These are phyloP conservation scores for Limnephilus marmoratus DNA, from an alignment of 2,888 invertebrate species.

Conservation along the genomic window DNA sequence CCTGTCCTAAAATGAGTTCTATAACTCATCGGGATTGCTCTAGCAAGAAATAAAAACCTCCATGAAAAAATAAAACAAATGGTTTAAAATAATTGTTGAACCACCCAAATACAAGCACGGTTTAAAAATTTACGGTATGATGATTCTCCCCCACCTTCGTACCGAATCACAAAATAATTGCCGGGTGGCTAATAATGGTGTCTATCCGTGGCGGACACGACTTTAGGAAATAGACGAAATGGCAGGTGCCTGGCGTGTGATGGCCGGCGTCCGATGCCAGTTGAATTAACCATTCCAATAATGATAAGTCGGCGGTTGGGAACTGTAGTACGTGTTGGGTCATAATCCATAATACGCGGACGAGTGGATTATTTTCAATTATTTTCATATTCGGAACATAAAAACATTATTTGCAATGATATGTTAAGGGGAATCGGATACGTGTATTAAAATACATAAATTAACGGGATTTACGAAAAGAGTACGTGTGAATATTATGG, in stretches of 20 bases:
- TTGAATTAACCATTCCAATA: background rate
- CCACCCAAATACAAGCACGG: background rate
- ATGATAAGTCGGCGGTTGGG: background rate
- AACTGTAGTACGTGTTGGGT: background rate
- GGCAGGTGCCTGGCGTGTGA: background rate
- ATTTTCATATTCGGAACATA: background rate
- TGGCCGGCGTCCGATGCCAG: background rate
- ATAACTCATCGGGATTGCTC: too few relatives aligned
- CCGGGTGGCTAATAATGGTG: background rate
- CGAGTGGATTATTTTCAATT: too few relatives aligned
- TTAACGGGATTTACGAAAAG: too few relatives aligned
- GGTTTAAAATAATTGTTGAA: background rate
- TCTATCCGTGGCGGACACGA: background rate
- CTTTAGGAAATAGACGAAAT: conserved; percentile 2
- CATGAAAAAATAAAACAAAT: too few relatives aligned
- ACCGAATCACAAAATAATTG: background rate
- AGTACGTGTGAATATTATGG: too few relatives aligned
- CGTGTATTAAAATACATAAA: background rate
- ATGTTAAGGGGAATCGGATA: background rate
- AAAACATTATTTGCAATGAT: background rate
- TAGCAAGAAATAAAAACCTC: too few relatives aligned
- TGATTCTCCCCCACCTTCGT: background rate
- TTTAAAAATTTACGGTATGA: background rate
- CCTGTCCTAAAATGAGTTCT: too few relatives aligned
- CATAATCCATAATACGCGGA: background rate